Conservation (phyloP, 2,797 vertebrate genomes). For the Coregonus sp. region DNA sequence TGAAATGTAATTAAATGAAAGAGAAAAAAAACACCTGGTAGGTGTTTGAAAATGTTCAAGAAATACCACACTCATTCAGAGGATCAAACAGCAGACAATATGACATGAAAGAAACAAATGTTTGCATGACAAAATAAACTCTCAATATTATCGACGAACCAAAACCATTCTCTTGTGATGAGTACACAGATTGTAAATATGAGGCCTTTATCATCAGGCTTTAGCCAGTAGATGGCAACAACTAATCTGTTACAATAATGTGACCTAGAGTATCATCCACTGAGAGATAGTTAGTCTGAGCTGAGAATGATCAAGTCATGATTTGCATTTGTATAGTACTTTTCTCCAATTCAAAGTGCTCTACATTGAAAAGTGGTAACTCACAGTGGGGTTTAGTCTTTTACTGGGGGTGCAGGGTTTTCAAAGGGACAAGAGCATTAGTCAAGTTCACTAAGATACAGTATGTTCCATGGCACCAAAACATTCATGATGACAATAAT, state of each 20-base stretch:
- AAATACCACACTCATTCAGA: too few relatives aligned
- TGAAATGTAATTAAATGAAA: too few relatives aligned
- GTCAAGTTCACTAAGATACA: too few relatives aligned
- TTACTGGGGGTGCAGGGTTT: too few relatives aligned
- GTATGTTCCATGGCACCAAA: too few relatives aligned
- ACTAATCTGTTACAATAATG: slow-evolving; percentile 32
- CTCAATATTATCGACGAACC: too few relatives aligned
- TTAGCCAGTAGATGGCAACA: slow-evolving; percentile 58
- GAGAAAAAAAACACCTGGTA: neutral
- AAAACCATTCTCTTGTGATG: slow-evolving; percentile 2
- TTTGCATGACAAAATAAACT: neutral
- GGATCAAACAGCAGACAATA: neutral
- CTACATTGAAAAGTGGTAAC: neutral
- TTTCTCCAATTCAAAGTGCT: neutral
- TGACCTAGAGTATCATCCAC: neutral
- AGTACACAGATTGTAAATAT: neutral
- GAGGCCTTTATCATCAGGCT: slow-evolving; percentile 26
- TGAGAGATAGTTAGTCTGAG: neutral
- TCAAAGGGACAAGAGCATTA: too few relatives aligned
- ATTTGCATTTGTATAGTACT: neutral
- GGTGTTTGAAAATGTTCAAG: neutral
- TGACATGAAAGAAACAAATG: neutral
- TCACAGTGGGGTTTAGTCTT: neutral
- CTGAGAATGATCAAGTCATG: neutral
- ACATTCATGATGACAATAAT: too few relatives aligned